Evolutionary conservation across 2,113 vertebrate species (phyloP).

Genomic region (Aspiorhynchus laticeps): DNA sequence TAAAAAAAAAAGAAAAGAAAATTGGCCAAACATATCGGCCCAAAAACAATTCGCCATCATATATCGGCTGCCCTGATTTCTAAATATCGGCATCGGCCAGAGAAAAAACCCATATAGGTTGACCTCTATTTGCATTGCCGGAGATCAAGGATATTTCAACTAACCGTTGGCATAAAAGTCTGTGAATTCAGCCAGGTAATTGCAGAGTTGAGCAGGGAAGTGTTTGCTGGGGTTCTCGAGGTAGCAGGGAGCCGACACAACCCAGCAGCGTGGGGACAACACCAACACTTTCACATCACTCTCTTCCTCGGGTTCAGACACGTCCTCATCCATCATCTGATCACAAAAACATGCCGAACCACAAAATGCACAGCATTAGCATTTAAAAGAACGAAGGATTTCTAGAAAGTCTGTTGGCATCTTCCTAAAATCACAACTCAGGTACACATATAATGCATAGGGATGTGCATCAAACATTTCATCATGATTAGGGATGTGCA

Average conservation of each 20-base stretch:
- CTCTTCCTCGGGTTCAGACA: slow-evolving; percentile 58
- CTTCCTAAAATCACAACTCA: too few relatives aligned
- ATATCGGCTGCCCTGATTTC: too few relatives aligned
- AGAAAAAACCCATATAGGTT: too few relatives aligned
- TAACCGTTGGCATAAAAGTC: slow-evolving; percentile 89
- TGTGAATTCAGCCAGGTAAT: slow-evolving; percentile 80
- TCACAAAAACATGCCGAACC: neutral
- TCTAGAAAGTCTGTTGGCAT: too few relatives aligned
- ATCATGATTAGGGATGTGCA: too few relatives aligned
- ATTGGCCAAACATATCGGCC: too few relatives aligned
- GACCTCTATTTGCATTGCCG: neutral
- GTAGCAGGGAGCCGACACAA: slow-evolving; percentile 79
- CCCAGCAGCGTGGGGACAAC: slow-evolving; percentile 89
- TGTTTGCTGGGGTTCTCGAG: slow-evolving; percentile 75
- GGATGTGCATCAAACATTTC: too few relatives aligned
- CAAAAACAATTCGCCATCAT: too few relatives aligned
- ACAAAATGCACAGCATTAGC: neutral
- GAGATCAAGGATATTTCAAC: slow-evolving; percentile 59
- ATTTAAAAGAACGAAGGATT: neutral
- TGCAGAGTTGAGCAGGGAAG: slow-evolving; percentile 79
- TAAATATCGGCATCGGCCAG: too few relatives aligned
- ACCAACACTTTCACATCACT: slow-evolving; percentile 83
- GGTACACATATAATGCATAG: too few relatives aligned
- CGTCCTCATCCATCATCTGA: slow-evolving; percentile 74
- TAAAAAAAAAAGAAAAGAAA: too few relatives aligned